Evolutionary conservation across 2,113 vertebrate species (phyloP).

Genomic region (Riparia riparia): DNA sequence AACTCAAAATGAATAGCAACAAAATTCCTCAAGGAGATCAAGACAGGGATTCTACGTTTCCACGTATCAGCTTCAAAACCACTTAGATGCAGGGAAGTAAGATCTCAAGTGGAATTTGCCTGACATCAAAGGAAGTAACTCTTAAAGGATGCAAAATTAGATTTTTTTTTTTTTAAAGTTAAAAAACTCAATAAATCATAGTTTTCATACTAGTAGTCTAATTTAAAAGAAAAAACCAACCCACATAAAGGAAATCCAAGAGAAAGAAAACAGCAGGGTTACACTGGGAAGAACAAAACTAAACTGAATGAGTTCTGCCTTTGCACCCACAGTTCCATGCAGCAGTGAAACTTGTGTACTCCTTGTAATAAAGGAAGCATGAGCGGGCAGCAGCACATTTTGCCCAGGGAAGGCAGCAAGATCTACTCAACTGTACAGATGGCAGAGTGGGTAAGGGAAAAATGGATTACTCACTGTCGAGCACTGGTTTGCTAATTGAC

Average conservation of each 20-base stretch:
- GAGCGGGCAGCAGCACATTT: background rate
- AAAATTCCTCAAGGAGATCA: background rate
- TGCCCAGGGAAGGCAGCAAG: background rate
- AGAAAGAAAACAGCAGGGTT: background rate
- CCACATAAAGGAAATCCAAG: background rate
- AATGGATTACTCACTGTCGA: constrained; percentile 85
- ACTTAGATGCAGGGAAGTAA: background rate
- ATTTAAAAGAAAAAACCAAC: background rate
- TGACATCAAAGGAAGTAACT: background rate
- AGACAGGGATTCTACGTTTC: background rate
- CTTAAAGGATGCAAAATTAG: background rate
- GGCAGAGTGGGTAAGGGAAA: background rate
- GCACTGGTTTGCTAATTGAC: constrained; percentile 88
- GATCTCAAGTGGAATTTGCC: background rate
- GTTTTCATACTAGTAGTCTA: background rate
- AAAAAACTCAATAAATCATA: background rate
- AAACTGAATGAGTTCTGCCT: background rate
- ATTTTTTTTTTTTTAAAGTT: background rate
- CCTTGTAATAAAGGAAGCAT: background rate
- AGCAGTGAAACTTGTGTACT: background rate
- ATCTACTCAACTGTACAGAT: background rate
- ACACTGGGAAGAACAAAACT: background rate
- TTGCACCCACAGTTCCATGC: background rate
- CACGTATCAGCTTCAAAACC: background rate
- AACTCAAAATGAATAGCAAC: background rate